Percentiles rank a stretch among this genome's conserved stretches.
Conservation (phyloP, 1,140 invertebrate genomes). For the Drosophila ohnishii region DNA sequence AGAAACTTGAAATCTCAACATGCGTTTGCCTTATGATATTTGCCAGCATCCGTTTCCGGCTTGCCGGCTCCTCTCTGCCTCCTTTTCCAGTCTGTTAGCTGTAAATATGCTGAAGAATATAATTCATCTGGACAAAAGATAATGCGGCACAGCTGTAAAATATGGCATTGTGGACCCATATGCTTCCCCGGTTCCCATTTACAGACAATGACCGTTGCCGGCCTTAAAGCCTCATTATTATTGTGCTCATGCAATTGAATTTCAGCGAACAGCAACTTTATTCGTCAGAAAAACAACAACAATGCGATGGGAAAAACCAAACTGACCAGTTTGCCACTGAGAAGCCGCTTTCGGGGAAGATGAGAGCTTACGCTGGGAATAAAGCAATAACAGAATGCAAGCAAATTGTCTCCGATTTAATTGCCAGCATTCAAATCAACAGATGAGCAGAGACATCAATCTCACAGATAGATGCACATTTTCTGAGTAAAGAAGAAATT, state of each 20-base stretch:
- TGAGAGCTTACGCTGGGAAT: slow-evolving; percentile 16
- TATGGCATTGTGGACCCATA: slow-evolving; percentile 35
- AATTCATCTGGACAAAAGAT: slow-evolving; percentile 66
- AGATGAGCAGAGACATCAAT: slow-evolving; percentile 33
- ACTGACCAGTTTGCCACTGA: slow-evolving; percentile 56
- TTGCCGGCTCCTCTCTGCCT: not conserved
- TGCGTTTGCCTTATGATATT: slow-evolving; percentile 68
- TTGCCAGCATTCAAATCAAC: slow-evolving; percentile 19
- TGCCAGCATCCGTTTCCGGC: slow-evolving; percentile 59
- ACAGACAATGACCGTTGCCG: slow-evolving; percentile 36
- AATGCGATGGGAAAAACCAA: slow-evolving; percentile 58
- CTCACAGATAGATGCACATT: not conserved
- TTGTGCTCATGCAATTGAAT: slow-evolving; percentile 58
- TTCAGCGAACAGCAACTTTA: slow-evolving; percentile 32
- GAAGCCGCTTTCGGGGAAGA: slow-evolving; percentile 2
- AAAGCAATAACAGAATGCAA: slow-evolving; percentile 12
- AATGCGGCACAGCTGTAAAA: slow-evolving; percentile 68
- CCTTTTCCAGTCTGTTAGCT: slow-evolving; percentile 31
- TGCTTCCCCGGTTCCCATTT: slow-evolving; percentile 2
- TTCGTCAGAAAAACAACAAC: slow-evolving; percentile 16
- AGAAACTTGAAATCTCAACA: slow-evolving; percentile 73
- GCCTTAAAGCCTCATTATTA: slow-evolving; percentile 65
- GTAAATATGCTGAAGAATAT: slow-evolving; percentile 71
- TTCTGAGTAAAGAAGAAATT: not conserved
- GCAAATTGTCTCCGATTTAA: slow-evolving; percentile 25